Evolutionary conservation across 2,113 vertebrate species (phyloP).

Genomic region (Pseudorhombus dupliciocellatus): DNA sequence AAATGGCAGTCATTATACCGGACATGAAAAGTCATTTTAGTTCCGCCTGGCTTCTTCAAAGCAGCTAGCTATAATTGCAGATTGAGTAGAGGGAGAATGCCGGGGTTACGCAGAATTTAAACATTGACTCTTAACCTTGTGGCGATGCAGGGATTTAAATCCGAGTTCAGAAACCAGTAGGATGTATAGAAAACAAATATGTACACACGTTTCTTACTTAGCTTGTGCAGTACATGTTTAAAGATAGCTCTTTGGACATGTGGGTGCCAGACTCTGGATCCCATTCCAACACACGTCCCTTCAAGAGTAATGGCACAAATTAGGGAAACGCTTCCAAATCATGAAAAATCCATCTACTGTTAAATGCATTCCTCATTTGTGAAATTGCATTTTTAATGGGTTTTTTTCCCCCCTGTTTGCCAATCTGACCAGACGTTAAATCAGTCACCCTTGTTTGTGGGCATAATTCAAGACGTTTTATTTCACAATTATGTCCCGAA

Average conservation of each 20-base stretch:
- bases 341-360: slow-evolving; percentile 69
- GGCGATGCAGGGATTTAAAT: slow-evolving; percentile 52
- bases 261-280: slow-evolving; percentile 20
- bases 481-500: slow-evolving; percentile 10
- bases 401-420: slow-evolving; percentile 31
- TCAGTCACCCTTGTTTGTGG: slow-evolving; percentile 27
- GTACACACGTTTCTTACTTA: not conserved
- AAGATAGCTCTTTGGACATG: slow-evolving; percentile 13
- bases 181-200: slow-evolving; percentile 25
- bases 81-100: slow-evolving; percentile 71
- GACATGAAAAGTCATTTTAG: slow-evolving; percentile 84
- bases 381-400: slow-evolving; percentile 75
- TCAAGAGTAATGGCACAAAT: slow-evolving; percentile 50
- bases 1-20: slow-evolving; percentile 81
- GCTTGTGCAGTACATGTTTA: slow-evolving; percentile 2
- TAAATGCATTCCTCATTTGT: slow-evolving; percentile 75
- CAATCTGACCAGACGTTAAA: slow-evolving; percentile 42
- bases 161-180: not conserved
- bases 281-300: slow-evolving; percentile 28
- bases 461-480: slow-evolving; percentile 13
- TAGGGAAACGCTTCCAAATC: slow-evolving; percentile 66
- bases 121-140: slow-evolving; percentile 72
- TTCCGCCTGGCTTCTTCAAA: slow-evolving; percentile 83
- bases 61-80: slow-evolving; percentile 78
- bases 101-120: slow-evolving; percentile 75